phyloP scores from a whole-genome alignment of 2,113 vertebrate genomes.

The Semicossyphus pulcher region DNA sequence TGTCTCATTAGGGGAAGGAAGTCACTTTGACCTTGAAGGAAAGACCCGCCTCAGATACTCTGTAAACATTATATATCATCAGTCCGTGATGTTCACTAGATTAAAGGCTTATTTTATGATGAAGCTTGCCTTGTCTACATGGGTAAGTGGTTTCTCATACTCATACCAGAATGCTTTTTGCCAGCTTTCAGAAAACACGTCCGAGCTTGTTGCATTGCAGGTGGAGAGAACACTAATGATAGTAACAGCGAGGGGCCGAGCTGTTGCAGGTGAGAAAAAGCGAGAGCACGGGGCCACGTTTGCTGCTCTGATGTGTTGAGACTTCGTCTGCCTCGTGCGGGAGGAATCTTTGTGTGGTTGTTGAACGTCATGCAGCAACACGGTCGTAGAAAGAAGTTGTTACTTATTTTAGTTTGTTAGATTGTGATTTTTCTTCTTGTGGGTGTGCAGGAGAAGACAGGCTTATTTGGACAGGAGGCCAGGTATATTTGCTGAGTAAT shows the following conservation, averaged over 20 bases:
- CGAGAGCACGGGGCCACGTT: slow-evolving; percentile 17
- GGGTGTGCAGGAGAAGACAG: not conserved
- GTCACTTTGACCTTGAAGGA: slow-evolving; percentile 44
- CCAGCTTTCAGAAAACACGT: slow-evolving; percentile 50
- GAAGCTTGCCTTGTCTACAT: not conserved
- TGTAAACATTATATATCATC: slow-evolving; percentile 23
- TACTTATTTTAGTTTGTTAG: not conserved
- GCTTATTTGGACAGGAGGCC: no score
- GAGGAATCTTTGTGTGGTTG: not conserved
- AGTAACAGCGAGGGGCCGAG: slow-evolving; percentile 26
- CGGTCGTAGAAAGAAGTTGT: not conserved
- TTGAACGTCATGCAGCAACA: not conserved
- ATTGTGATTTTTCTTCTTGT: not conserved
- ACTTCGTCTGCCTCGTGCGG: not conserved
- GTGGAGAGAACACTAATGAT: slow-evolving; percentile 60
- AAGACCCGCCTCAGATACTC: slow-evolving; percentile 5
- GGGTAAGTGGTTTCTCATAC: slow-evolving; percentile 38
- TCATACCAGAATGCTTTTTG: slow-evolving; percentile 55
- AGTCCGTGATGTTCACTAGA: slow-evolving; percentile 18
- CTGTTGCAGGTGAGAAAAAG: slow-evolving; percentile 31
- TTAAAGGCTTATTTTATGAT: slow-evolving; percentile 22
- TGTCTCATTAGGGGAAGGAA: slow-evolving; percentile 68
- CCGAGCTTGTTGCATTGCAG: slow-evolving; percentile 52
- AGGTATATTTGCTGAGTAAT: no score
- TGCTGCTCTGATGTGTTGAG: slow-evolving; percentile 20